Conservation (phyloP, 2,888 invertebrate genomes). For the Apantesis nais region DNA sequence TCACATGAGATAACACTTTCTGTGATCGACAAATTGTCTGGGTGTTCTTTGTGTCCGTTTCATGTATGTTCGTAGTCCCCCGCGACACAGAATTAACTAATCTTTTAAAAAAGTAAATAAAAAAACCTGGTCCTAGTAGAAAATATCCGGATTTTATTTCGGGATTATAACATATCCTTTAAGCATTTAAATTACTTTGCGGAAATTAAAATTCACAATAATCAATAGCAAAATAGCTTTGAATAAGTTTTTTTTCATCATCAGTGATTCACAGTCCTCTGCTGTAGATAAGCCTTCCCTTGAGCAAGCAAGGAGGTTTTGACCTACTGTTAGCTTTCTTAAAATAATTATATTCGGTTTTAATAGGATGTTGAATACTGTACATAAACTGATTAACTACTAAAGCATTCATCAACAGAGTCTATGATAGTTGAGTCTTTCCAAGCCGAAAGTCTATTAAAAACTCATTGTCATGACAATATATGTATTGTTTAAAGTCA, state of each 20-base stretch:
- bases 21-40: no score
- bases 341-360: background rate
- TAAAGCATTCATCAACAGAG: background rate
- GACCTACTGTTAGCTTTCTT: no score
- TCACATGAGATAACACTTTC: no score
- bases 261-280: no score
- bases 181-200: background rate
- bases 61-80: no score
- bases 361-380: background rate
- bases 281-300: no score
- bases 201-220: background rate
- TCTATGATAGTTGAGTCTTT: background rate
- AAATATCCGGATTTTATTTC: conserved; percentile 1
- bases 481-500: no score
- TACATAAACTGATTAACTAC: background rate
- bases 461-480: background rate
- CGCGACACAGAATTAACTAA: no score
- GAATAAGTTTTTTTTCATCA: background rate
- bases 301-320: no score
- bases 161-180: background rate
- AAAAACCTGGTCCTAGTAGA: background rate
- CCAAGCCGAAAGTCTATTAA: background rate
- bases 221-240: background rate
- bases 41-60: no score
- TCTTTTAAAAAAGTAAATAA: no score